These are phyloP conservation scores for Nephrotoma flavescens DNA, from an alignment of 2,888 invertebrate genomes.

Conservation along the genomic window DNA sequence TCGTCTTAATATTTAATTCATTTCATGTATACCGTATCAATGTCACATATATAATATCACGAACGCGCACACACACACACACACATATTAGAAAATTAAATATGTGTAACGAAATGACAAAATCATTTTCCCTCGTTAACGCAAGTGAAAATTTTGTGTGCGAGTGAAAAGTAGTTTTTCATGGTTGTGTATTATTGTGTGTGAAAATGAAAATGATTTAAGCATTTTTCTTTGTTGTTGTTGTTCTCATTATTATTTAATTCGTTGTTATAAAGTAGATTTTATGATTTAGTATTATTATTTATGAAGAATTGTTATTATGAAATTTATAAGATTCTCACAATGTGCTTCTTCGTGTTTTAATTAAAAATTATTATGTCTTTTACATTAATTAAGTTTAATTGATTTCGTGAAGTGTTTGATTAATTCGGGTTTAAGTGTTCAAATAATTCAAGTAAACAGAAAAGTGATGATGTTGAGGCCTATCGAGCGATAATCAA, in stretches of 20 bases:
- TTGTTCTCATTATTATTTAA: background rate
- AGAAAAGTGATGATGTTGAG: too few relatives aligned
- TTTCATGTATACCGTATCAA: background rate
- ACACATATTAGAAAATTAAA: background rate
- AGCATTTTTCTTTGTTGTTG: background rate
- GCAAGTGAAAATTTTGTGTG: background rate
- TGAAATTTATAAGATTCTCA: background rate
- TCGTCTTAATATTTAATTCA: background rate
- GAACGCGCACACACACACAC: too few relatives aligned
- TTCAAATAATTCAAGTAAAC: too few relatives aligned
- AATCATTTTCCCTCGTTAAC: background rate
- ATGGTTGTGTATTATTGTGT: background rate
- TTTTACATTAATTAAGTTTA: background rate
- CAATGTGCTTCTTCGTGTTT: background rate
- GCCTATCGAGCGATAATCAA: too few relatives aligned
- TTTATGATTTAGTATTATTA: background rate
- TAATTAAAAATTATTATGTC: background rate
- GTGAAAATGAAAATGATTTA: background rate
- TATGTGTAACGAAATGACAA: background rate
- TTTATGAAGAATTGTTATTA: background rate
- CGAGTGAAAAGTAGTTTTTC: background rate
- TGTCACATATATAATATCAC: background rate
- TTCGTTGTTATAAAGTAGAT: background rate
- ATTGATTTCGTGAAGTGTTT: background rate
- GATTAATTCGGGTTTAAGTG: too few relatives aligned